Evolutionary conservation across 2,113 vertebrate species (phyloP), one percentile per base, ranked within the genome.

Genomic region (Galbula dea): DNA sequence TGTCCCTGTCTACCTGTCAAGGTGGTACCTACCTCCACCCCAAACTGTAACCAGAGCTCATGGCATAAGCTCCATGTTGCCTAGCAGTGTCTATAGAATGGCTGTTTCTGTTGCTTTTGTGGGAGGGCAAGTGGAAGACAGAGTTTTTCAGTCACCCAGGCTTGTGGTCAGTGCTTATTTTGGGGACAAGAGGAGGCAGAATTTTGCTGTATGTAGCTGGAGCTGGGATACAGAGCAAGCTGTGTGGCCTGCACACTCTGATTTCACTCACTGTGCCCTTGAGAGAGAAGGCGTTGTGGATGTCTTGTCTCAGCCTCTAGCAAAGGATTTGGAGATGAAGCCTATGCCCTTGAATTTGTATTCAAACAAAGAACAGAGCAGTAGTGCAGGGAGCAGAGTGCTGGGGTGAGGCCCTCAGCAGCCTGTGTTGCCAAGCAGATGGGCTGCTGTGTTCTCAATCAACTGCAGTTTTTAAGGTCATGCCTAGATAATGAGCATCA

Each of bases 401-500:
- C 88, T 16, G 71, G 83, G 89, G 92, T 29, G 73, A 93, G 88
- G 72, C 94, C 86, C 90, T 74, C 93, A 93, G 84, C 93, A 96
- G 89, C 91, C 94, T 3, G 37, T 45, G 78, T 41, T 91, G 94
- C 94, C 84, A 76, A 94, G 83, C 96, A 96, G 95, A 93, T 94
- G 92, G 95, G 84, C 92, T 87, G 95, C 91, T n/a, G 32, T 96
- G 95, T 94, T 95, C 96, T 87, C 91, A 84, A 94, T 95, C 92
- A 95, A 91, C 89, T 85, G 89, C 86, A 92, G 94, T 95, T 96
- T 96, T 95, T 95, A 94, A 96, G 92, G 92, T 96, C 96, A 95
- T 87, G 95, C 93, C 91, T 95, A 54, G 89, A 87, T 96, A 95
- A 94, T 86, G 93, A 96, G 89, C 94, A 80, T 93, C 93, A 80